A percentile compares a stretch with the other conserved stretches of the same genome.
These are phyloP conservation scores for Montipora capricornis DNA, from an alignment of 64 coral and sea anemone genomes.

Conservation along the genomic window DNA sequence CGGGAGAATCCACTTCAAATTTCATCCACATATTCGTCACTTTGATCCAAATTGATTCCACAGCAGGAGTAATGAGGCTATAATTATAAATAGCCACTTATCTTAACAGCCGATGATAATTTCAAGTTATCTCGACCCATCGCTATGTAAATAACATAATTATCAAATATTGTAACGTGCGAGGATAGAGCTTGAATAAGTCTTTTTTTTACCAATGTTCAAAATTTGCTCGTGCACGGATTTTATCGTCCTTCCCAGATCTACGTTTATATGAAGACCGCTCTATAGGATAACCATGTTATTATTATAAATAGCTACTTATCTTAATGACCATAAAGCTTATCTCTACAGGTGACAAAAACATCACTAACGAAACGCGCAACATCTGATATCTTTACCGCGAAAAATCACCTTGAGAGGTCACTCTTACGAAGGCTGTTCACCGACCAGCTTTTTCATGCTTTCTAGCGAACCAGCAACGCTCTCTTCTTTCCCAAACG, in stretches of 20 bases:
- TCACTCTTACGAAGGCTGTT: not conserved
- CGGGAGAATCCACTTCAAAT: not conserved
- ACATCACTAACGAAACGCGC: not conserved
- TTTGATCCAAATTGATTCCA: not conserved
- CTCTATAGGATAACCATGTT: not conserved
- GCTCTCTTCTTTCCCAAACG: not conserved
- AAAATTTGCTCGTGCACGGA: not conserved
- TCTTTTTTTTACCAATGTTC: not conserved
- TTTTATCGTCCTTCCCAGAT: not conserved
- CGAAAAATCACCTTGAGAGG: not conserved
- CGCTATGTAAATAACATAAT: not conserved
- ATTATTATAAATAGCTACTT: not conserved
- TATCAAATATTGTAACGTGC: not conserved
- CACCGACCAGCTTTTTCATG: not conserved
- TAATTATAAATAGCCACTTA: conserved; percentile 1
- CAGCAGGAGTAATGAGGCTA: conserved; percentile 2
- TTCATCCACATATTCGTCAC: not conserved
- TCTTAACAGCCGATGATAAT: not conserved
- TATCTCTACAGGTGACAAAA: not conserved
- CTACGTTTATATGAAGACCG: not conserved
- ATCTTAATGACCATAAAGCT: not conserved
- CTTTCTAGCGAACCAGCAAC: not conserved
- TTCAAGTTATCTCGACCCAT: not conserved
- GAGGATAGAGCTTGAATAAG: not conserved
- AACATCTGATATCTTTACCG: not conserved